Base-by-base conservation (phyloP, 2,888 invertebrate genomes). In the Drosophila anomelani region DNA sequence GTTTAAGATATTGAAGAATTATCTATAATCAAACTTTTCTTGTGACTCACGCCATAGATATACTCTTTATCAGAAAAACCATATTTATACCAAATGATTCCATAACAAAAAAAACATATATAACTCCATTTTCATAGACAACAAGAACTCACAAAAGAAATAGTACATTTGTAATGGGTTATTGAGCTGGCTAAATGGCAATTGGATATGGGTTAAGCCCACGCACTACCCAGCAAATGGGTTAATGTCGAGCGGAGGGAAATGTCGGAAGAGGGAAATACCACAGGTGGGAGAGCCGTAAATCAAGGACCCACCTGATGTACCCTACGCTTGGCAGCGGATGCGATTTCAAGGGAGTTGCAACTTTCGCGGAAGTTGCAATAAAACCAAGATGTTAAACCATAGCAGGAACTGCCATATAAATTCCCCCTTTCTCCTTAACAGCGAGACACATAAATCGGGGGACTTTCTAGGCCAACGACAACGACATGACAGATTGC, bases 401-500 rank as follows among this genome's bases (percentile, higher is more conserved):
- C 26, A 13, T 15, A 46, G 39, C 68, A 56, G 60, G 41, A 61
- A 57, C 41, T 57, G 20, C 23, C 41, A 41, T 57, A 34, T n/a
- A 57, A 34, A 36, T 53, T 6, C 17, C 4, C 17, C 4, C 34
- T 20, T 15, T 8, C 34, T 10, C 15, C 5, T 34, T n/a, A 10
- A 23, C 17, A 12, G 26, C 41, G 38, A 47, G 23, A 5, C 39
- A 34, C 47, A 49, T 62, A 63, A 62, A 63, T 62, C 47, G 47
- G 26, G 54, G 69, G 17, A 13, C 46, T 55, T 58, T 67, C 57
- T 73, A 56, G 67, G 58, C 54, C 63, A 61, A 61, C 63, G 57
- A 61, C 56, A 57, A 51, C 34, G 88, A 81, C 88, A 87, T 87
- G 88, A 85, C 80, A 80, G 82, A 83, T 87, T 75, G 85, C 32